These are phyloP conservation scores for Monoplex corrugatus DNA, from an alignment of 2,888 invertebrate genomes.

Conservation along the genomic window DNA sequence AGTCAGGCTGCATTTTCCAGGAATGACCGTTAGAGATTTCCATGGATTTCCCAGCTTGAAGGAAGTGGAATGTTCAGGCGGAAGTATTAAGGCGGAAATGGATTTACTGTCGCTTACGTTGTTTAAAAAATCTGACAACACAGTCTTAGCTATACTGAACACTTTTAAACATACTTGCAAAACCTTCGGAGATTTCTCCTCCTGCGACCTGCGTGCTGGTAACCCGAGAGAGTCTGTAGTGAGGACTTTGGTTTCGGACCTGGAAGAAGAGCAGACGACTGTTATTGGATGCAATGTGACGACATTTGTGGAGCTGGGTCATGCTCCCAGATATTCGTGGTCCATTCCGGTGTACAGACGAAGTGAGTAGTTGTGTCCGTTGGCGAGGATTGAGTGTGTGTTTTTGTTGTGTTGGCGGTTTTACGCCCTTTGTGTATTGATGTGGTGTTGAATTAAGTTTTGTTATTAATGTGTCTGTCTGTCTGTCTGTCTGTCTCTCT, in stretches of 20 bases:
- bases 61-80: slow-evolving; percentile 46
- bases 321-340: slow-evolving; percentile 24
- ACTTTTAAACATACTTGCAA: slow-evolving; percentile 26
- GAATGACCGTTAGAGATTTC: slow-evolving; percentile 40
- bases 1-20: background rate
- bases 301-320: slow-evolving; percentile 13
- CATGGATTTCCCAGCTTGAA: slow-evolving; percentile 38
- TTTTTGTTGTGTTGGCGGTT: background rate
- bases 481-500: background rate
- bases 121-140: background rate
- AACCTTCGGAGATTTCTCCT: slow-evolving; percentile 30
- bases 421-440: background rate
- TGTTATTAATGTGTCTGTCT: background rate
- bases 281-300: slow-evolving; percentile 35
- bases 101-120: slow-evolving; percentile 33
- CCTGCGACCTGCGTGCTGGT: background rate
- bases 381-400: background rate
- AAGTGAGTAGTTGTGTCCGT: slow-evolving; percentile 1
- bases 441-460: background rate
- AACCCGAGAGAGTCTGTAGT: slow-evolving; percentile 26
- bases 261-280: slow-evolving; percentile 33
- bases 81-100: slow-evolving; percentile 5
- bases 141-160: slow-evolving; percentile 10
- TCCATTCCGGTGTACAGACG: slow-evolving; percentile 9
- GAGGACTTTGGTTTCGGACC: slow-evolving; percentile 39